Conservation (phyloP, 2,113 vertebrate species). For the Morone chrysops region DNA sequence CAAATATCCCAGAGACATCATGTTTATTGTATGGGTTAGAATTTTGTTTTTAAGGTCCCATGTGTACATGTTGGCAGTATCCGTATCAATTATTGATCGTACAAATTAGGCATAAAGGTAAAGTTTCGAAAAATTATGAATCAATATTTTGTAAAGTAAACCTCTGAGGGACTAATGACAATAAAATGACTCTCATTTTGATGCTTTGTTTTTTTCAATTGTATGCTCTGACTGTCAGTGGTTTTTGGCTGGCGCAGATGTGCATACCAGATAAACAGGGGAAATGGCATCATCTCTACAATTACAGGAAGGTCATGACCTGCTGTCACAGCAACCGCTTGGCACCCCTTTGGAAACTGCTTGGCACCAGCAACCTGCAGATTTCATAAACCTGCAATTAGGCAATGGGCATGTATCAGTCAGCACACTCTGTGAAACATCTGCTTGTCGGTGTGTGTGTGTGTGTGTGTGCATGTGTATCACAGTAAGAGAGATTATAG, state of each 20-base stretch:
- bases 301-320: slow-evolving; percentile 79
- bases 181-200: slow-evolving; percentile 11
- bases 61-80: neutral
- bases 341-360: slow-evolving; percentile 73
- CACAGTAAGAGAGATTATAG: slow-evolving; percentile 13
- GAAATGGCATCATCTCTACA: slow-evolving; percentile 75
- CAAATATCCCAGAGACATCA: neutral
- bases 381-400: slow-evolving; percentile 82
- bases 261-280: slow-evolving; percentile 71
- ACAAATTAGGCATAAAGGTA: slow-evolving; percentile 3
- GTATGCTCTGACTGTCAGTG: slow-evolving; percentile 24
- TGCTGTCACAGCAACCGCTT: slow-evolving; percentile 73
- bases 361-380: slow-evolving; percentile 77
- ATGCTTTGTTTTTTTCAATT: slow-evolving; percentile 22
- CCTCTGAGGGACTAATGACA: slow-evolving; percentile 1
- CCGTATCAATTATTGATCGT: slow-evolving; percentile 9
- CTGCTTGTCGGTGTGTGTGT: slow-evolving; percentile 59
- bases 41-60: slow-evolving; percentile 7
- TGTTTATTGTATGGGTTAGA: neutral
- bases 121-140: slow-evolving; percentile 8
- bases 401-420: slow-evolving; percentile 77
- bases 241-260: slow-evolving; percentile 63
- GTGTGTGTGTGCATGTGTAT: slow-evolving; percentile 10
- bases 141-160: slow-evolving; percentile 3
- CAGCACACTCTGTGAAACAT: slow-evolving; percentile 73